Percentiles rank a stretch among this genome's conserved stretches.
phyloP scores from a whole-genome alignment of 2,888 invertebrate species.

The Mechanitis mazaeus region DNA sequence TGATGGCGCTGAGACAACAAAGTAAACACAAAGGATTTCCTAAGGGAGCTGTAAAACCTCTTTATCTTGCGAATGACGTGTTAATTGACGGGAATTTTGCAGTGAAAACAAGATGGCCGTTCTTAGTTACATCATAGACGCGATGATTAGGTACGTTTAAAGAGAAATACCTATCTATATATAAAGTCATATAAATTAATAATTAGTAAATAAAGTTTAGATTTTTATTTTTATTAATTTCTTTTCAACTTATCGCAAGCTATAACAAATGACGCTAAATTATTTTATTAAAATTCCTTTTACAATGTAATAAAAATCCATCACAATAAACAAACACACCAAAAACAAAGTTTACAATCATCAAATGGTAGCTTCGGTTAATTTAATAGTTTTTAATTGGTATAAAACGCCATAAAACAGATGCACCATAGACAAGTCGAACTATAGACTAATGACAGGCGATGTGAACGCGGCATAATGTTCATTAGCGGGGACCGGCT shows the following conservation, averaged over 20 bases:
- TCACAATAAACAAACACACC: slow-evolving; percentile 72
- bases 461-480: slow-evolving; percentile 47
- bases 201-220: neutral
- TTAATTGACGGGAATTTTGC: slow-evolving; percentile 64
- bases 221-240: too few species aligned
- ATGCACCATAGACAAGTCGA: slow-evolving; percentile 60
- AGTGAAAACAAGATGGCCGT: slow-evolving; percentile 43
- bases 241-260: too few species aligned
- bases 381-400: slow-evolving; percentile 76
- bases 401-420: slow-evolving; percentile 67
- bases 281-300: slow-evolving; percentile 31
- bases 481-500: slow-evolving; percentile 71
- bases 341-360: slow-evolving; percentile 55
- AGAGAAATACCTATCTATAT: neutral
- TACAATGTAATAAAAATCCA: slow-evolving; percentile 52
- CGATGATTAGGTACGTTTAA: slow-evolving; percentile 44
- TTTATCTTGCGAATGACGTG: slow-evolving; percentile 60
- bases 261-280: too few species aligned
- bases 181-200: neutral
- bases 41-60: slow-evolving; percentile 50
- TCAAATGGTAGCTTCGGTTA: slow-evolving; percentile 68
- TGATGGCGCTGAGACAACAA: slow-evolving; percentile 48
- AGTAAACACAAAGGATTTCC: slow-evolving; percentile 48
- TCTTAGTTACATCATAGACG: slow-evolving; percentile 37
- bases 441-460: slow-evolving; percentile 20